Percentiles rank a stretch among this genome's conserved stretches.
These are phyloP conservation scores for Dryobota labecula DNA, from an alignment of 2,888 invertebrate genomes.

Conservation along the genomic window DNA sequence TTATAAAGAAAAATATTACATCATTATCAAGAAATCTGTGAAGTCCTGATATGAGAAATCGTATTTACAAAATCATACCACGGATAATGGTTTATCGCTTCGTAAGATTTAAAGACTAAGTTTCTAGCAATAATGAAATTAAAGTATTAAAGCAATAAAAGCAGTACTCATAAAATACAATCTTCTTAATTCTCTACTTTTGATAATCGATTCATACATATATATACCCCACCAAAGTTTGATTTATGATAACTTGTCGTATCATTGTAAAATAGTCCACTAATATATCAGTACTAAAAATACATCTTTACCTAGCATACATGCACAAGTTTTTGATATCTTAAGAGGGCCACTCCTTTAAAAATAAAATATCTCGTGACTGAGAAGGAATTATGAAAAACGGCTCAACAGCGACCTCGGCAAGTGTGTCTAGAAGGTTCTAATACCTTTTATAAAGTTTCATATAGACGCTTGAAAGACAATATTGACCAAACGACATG, in stretches of 20 bases:
- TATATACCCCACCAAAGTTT: neutral
- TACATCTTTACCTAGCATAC: neutral
- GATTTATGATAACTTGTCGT: neutral
- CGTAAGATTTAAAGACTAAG: neutral
- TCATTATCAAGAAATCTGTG: neutral
- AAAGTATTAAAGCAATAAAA: neutral
- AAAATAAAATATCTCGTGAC: too few relatives aligned
- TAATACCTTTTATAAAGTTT: too few relatives aligned
- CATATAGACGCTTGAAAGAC: too few relatives aligned
- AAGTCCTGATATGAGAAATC: neutral
- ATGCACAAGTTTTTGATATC: neutral
- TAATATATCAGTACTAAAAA: neutral
- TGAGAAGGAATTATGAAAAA: too few relatives aligned
- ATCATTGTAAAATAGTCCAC: neutral
- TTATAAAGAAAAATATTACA: neutral
- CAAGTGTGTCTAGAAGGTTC: too few relatives aligned
- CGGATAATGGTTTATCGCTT: constrained; percentile 1
- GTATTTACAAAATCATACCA: neutral
- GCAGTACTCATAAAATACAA: neutral
- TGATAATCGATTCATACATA: neutral
- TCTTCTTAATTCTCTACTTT: neutral
- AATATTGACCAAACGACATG: too few relatives aligned
- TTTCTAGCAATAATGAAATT: neutral
- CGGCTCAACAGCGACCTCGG: too few relatives aligned
- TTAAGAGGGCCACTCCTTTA: too few relatives aligned